Evolutionary conservation across 2,888 invertebrate species (phyloP).

Genomic region (Heliconius aoede): DNA sequence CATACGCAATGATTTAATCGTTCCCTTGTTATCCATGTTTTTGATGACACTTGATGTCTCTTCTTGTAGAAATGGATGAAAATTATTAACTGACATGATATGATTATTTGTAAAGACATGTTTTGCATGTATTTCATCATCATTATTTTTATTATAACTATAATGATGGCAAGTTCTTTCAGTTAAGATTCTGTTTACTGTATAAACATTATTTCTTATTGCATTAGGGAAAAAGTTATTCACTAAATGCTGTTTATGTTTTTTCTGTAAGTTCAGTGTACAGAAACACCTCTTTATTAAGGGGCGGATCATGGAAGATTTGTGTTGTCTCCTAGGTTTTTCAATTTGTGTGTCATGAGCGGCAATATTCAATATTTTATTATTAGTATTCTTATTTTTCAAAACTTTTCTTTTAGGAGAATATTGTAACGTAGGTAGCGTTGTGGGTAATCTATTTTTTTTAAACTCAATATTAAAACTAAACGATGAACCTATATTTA

Average conservation of each 20-base stretch:
- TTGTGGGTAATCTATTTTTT: constrained; percentile 42
- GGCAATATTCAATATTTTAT: constrained; percentile 37
- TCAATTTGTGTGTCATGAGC: constrained; percentile 45
- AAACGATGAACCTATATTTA: constrained; percentile 50
- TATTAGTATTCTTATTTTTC: constrained; percentile 28
- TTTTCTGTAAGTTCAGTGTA: constrained; percentile 54
- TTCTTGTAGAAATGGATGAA: background rate
- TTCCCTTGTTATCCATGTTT: background rate
- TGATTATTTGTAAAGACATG: background rate
- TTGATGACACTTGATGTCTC: background rate
- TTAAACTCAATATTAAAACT: constrained; percentile 50
- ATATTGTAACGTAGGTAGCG: constrained; percentile 5
- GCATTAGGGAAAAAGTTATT: constrained; percentile 4
- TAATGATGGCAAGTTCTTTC: constrained; percentile 1
- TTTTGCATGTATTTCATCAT: background rate
- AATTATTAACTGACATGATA: background rate
- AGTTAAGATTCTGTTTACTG: constrained; percentile 40
- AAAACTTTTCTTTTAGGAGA: constrained; percentile 16
- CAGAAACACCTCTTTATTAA: constrained; percentile 58
- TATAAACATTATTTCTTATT: constrained; percentile 32
- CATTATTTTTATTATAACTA: background rate
- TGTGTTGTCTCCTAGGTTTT: constrained; percentile 45
- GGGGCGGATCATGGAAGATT: constrained; percentile 49
- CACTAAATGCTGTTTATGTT: constrained; percentile 34
- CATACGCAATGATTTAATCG: background rate